Conservation (phyloP, 2,113 vertebrate species). For the Gopherus flavomarginatus region DNA sequence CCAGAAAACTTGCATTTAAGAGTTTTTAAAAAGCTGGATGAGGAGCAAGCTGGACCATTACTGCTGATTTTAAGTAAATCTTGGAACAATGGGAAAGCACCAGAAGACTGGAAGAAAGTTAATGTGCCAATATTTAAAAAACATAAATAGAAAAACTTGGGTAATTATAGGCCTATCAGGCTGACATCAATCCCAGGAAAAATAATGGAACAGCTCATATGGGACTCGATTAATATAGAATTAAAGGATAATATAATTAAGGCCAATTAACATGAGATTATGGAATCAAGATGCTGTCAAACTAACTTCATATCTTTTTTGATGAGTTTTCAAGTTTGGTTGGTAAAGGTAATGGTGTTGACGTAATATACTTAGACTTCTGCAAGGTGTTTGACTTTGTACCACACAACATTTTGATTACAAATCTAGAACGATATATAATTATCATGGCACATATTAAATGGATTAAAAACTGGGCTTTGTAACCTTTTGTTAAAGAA, state of each 20-base stretch:
- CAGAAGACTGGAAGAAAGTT: not conserved
- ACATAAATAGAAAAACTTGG: not conserved
- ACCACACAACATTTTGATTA: not conserved
- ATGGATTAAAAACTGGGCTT: not conserved
- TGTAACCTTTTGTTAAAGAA: slow-evolving; percentile 59
- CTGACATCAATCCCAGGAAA: not conserved
- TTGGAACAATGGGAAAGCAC: not conserved
- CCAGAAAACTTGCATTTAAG: not conserved
- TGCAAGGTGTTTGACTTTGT: not conserved
- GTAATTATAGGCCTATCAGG: not conserved
- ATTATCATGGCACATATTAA: not conserved
- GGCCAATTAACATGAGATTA: not conserved
- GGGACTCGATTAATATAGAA: not conserved
- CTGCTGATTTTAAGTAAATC: not conserved
- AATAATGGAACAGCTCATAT: not conserved
- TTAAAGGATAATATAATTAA: too few relatives aligned
- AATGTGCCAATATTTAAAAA: not conserved
- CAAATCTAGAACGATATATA: not conserved
- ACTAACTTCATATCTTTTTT: not conserved
- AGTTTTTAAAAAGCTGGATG: not conserved
- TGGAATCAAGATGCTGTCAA: not conserved
- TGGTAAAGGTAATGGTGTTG: not conserved
- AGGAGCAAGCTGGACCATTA: not conserved
- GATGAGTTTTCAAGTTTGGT: not conserved
- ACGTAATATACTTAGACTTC: not conserved